Conservation (phyloP, 2,113 vertebrate genomes). For the Charadrius vociferus region DNA sequence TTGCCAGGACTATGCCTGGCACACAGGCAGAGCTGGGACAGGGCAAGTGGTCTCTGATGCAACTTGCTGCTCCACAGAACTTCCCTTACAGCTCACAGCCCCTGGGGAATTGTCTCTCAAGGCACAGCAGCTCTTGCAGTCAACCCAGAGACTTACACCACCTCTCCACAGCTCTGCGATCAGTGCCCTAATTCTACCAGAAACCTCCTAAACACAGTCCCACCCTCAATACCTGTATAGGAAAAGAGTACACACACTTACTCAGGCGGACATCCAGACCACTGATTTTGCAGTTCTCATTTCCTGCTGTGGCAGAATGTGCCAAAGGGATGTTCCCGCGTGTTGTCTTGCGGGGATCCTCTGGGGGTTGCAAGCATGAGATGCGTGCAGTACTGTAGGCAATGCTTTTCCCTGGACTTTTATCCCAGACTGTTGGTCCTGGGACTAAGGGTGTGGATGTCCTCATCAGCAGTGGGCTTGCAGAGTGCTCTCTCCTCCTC, state of each 20-base stretch:
- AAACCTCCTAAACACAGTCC: not conserved
- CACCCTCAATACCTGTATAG: rapidly evolving
- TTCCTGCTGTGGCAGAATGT: not conserved
- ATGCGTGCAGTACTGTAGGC: not conserved
- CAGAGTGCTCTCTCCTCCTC: not conserved
- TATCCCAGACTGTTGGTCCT: not conserved
- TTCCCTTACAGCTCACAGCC: not conserved
- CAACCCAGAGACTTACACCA: not conserved
- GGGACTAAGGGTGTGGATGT: not conserved
- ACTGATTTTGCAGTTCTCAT: not conserved
- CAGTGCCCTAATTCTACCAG: not conserved
- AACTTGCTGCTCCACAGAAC: not conserved
- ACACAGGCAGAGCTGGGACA: not conserved
- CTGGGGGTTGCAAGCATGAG: not conserved
- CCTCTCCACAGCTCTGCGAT: not conserved
- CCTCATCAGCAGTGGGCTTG: not conserved
- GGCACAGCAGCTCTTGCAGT: not conserved
- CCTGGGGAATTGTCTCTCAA: not conserved
- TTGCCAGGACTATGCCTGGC: not conserved
- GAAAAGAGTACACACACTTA: not conserved
- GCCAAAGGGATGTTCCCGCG: not conserved
- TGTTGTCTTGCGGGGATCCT: rapidly evolving
- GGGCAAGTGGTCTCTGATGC: not conserved
- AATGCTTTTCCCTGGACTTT: not conserved
- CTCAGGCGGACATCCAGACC: rapidly evolving